These are phyloP conservation scores for Byasa hedistus DNA, from an alignment of 2,888 invertebrate genomes.

Conservation along the genomic window DNA sequence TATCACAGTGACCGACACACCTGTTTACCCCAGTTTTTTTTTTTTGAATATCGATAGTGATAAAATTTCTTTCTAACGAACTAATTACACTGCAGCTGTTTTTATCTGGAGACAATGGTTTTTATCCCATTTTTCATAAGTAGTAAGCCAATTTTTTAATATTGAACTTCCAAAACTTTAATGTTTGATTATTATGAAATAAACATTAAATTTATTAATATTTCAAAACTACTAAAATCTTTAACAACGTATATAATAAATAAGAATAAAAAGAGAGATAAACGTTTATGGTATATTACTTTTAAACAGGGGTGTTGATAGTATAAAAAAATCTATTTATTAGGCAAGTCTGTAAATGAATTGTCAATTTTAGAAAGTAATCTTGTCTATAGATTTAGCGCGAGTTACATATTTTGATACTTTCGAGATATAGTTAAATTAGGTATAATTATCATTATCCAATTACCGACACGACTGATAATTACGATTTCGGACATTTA, in stretches of 20 bases:
- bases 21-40: background rate
- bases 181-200: too few relatives aligned
- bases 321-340: slow-evolving; percentile 5
- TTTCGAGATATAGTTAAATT: slow-evolving; percentile 31
- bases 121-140: background rate
- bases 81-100: background rate
- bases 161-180: background rate
- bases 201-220: too few relatives aligned
- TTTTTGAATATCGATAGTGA: background rate
- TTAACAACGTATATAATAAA: too few relatives aligned
- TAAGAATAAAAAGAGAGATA: too few relatives aligned
- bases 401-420: slow-evolving; percentile 54
- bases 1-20: background rate
- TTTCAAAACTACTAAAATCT: too few relatives aligned
- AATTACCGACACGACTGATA: background rate
- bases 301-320: too few relatives aligned
- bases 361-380: slow-evolving; percentile 72
- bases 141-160: background rate
- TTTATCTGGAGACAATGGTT: background rate
- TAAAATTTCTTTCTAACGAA: background rate
- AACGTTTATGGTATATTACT: too few relatives aligned
- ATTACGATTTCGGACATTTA: background rate
- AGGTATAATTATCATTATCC: background rate
- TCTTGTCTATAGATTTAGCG: slow-evolving; percentile 58
- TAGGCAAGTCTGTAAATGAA: slow-evolving; percentile 46